Evolutionary conservation across 2,797 vertebrate species (phyloP), one percentile per base, ranked within the genome.

Genomic region (Danio aesculapii): DNA sequence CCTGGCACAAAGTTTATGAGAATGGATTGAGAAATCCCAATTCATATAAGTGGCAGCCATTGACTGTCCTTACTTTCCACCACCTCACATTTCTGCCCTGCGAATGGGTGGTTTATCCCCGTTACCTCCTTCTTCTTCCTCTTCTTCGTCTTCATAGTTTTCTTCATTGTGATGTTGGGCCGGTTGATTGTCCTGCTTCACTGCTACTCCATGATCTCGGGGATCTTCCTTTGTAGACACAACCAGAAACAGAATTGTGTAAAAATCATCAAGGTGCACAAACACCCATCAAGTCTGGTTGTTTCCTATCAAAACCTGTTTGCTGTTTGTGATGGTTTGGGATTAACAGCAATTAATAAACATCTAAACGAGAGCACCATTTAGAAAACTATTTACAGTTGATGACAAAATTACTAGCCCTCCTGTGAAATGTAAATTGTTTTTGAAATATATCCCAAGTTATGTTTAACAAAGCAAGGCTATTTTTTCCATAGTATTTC

Each of bases 41-140:
- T 57, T 16, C 46, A 21, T 44, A 75, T 11, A 49, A 30, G 13
- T 43, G 47, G 57, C 30, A 69, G 73, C 59, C 5, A 17, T 30
- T 44, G 73, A 73, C 73, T 72, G 82, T 85, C 86, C 83, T 41
- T 49, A 43, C 79, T 84, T 64, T 41, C 44, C 5, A 16, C 77
- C 81, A 19, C 72, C 85, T 91, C 93, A 99, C 97, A 99, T 99
- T 89, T 99, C 98, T 6, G 96, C 98, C 89, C 97, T 93, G 44
- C 91, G 93, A 50, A 90, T 92, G 16, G 57, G 94, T 93, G 90
- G 92, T 92, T 90, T 86, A 88, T 91, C 76, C 19, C 77, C 88
- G 6, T 89, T 93, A 5, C 87, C 94, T 5, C 86, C 86, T 0
- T 95, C 95, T 96, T 53, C 95, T 96, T 53, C 95, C 9, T 97